Evolutionary conservation across 2,888 invertebrate species (phyloP).

Genomic region (Conus canariensis): DNA sequence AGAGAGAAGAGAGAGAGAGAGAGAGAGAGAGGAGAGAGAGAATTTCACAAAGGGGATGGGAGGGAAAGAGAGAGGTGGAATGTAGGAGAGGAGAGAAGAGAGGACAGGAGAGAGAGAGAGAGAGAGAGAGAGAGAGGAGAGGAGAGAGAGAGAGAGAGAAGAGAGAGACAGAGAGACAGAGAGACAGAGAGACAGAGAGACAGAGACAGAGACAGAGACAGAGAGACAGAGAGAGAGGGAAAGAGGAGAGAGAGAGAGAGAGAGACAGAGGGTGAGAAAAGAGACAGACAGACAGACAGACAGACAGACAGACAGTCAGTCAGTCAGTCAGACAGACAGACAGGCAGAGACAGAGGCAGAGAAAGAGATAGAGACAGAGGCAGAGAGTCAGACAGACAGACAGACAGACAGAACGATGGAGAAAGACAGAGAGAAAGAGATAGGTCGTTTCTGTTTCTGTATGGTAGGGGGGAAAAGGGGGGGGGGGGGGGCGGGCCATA

Average conservation of each 20-base stretch:
- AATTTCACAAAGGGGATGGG: neutral
- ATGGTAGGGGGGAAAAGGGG: too few species aligned
- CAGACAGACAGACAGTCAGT: neutral
- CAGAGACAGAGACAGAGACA: neutral
- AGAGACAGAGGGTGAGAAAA: neutral
- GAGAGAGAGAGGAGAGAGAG: too few species aligned
- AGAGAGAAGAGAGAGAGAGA: too few species aligned
- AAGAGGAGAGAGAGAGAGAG: neutral
- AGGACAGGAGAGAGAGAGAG: neutral
- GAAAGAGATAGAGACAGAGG: neutral
- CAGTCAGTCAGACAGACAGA: neutral
- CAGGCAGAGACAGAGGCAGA: neutral
- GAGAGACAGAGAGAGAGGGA: neutral
- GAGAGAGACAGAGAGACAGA: neutral
- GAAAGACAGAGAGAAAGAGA: constrained; percentile 10
- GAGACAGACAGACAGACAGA: neutral
- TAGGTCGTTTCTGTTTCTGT: too few species aligned
- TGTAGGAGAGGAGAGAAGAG: neutral
- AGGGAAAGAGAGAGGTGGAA: neutral
- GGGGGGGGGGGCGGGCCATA: too few species aligned
- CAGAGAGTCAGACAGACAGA: neutral
- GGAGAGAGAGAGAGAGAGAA: neutral
- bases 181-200: neutral
- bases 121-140: neutral
- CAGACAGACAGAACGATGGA: neutral